These are phyloP conservation scores for Phyllotis vaccarum DNA, from an alignment of 2,797 vertebrate species.

Conservation along the genomic window DNA sequence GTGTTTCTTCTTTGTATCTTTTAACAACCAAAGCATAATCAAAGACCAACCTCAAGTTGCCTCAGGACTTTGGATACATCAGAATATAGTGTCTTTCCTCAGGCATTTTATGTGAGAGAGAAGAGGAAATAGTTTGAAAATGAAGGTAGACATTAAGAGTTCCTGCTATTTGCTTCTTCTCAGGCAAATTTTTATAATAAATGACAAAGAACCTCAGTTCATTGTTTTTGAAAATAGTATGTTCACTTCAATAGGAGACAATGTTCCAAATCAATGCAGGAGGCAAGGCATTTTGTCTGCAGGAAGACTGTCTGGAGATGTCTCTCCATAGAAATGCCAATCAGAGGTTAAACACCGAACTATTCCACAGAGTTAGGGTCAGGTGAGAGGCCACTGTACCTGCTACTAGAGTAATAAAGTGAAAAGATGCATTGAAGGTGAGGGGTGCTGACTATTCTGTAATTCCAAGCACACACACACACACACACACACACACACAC, in stretches of 20 bases:
- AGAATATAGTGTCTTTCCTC: not conserved
- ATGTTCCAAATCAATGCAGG: not conserved
- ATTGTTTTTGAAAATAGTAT: conserved; percentile 44
- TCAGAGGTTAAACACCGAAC: not conserved
- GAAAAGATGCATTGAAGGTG: not conserved
- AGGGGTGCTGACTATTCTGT: not conserved
- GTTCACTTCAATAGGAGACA: not conserved
- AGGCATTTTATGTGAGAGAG: conserved; percentile 43
- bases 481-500: not conserved
- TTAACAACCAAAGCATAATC: not conserved
- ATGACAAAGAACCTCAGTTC: conserved; percentile 19
- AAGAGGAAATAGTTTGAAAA: conserved; percentile 38
- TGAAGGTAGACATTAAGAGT: conserved; percentile 36
- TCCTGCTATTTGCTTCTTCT: conserved; percentile 1
- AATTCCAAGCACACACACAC: not conserved
- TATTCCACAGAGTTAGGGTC: not conserved
- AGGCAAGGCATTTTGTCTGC: not conserved
- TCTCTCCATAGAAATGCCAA: not conserved
- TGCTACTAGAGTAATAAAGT: not conserved
- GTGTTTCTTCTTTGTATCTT: not conserved
- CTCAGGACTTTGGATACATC: not conserved
- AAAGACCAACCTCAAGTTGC: not conserved
- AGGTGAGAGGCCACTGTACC: not conserved
- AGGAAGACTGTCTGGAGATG: not conserved
- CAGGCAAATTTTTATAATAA: conserved; percentile 57